phyloP scores from a whole-genome alignment of 2,113 vertebrate species.

The Pseudonaja textilis region DNA sequence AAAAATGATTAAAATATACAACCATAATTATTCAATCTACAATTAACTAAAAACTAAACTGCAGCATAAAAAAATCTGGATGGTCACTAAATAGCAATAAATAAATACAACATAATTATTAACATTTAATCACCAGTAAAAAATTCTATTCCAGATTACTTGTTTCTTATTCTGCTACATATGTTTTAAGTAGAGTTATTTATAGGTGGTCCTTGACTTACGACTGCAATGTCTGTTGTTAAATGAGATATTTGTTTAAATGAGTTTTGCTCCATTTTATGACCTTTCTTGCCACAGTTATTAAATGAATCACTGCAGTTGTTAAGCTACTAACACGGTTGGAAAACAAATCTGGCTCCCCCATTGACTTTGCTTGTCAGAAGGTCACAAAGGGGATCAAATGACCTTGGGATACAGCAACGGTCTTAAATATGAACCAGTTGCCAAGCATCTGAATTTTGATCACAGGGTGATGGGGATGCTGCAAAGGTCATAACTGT shows the following conservation, averaged over 20 bases:
- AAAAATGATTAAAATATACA: neutral
- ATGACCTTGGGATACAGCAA: too few species aligned
- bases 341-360: too few species aligned
- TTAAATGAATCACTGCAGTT: neutral
- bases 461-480: too few species aligned
- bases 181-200: neutral
- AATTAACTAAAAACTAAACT: neutral
- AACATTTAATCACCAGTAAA: neutral
- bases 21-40: neutral
- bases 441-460: too few species aligned
- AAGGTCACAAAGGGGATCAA: too few species aligned
- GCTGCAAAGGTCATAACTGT: too few species aligned
- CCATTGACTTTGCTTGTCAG: too few species aligned
- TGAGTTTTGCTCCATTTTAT: neutral
- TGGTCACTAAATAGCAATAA: neutral
- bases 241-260: neutral
- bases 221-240: neutral
- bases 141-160: neutral
- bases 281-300: neutral
- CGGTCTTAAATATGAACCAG: too few species aligned
- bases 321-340: too few species aligned
- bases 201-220: neutral
- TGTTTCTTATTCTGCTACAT: neutral
- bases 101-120: neutral
- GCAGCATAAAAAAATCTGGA: neutral